These are phyloP conservation scores for Salvelinus sp. DNA, from an alignment of 2,113 vertebrate species.

Conservation along the genomic window DNA sequence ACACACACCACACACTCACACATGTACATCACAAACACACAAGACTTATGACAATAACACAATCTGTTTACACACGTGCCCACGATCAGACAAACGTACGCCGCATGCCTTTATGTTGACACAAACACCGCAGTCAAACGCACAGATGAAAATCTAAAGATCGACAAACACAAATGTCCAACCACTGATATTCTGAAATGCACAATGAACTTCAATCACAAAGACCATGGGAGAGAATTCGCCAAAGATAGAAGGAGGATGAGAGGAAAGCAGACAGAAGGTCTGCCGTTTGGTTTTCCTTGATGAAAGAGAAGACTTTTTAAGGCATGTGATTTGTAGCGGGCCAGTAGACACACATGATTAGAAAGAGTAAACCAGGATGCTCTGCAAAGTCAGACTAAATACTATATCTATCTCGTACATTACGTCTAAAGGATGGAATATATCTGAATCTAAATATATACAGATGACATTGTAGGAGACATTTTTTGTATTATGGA, in stretches of 20 bases:
- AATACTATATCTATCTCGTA: too few relatives aligned
- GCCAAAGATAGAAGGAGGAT: too few relatives aligned
- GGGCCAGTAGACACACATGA: background rate
- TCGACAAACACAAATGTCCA: background rate
- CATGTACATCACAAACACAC: background rate
- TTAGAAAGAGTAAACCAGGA: background rate
- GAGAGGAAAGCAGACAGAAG: too few relatives aligned
- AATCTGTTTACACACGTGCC: too few relatives aligned
- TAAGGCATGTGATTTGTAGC: too few relatives aligned
- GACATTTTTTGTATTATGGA: background rate
- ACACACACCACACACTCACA: background rate
- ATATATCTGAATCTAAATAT: conserved; percentile 3
- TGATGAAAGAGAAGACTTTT: background rate
- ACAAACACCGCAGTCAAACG: too few relatives aligned
- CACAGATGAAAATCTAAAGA: background rate
- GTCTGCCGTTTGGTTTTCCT: background rate
- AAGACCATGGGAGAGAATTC: background rate
- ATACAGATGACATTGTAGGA: conserved; percentile 24
- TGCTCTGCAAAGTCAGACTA: background rate
- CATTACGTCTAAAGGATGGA: too few relatives aligned
- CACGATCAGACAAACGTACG: too few relatives aligned
- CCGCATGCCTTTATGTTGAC: too few relatives aligned
- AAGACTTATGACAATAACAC: too few relatives aligned
- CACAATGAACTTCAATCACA: background rate
- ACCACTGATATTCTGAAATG: background rate